Evolutionary conservation across 1,140 invertebrate genomes (phyloP).

Genomic region (Ceratitis capitata): DNA sequence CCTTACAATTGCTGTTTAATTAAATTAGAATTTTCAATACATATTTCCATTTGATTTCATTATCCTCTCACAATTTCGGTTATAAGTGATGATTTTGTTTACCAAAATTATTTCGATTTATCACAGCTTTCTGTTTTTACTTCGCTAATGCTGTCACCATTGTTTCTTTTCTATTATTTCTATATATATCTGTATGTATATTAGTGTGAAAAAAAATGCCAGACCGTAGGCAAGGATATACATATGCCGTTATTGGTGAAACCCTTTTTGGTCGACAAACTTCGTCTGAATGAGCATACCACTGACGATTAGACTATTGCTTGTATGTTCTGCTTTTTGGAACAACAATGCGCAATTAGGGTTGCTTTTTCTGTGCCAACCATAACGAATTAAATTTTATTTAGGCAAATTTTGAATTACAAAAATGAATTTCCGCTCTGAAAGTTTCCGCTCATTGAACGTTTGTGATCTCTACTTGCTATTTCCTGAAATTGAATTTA

Average conservation of each 20-base stretch:
- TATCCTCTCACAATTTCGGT: neutral
- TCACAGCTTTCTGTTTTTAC: neutral
- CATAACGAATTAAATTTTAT: neutral
- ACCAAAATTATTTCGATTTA: neutral
- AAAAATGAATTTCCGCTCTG: too few species aligned
- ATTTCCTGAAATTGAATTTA: neutral
- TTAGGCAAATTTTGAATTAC: neutral
- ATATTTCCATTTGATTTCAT: neutral
- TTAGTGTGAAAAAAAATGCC: neutral
- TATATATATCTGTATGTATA: neutral
- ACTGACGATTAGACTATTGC: neutral
- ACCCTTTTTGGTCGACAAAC: conserved; percentile 18
- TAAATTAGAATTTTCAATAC: neutral
- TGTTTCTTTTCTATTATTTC: neutral
- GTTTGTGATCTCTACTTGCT: neutral
- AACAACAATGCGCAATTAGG: neutral
- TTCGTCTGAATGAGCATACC: neutral
- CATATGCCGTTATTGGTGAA: neutral
- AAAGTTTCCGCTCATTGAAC: neutral
- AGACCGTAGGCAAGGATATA: neutral
- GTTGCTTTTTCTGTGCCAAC: neutral
- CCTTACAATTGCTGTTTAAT: neutral
- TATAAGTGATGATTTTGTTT: neutral
- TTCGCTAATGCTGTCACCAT: neutral
- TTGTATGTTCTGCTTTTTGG: neutral